Evolutionary conservation across 2,113 vertebrate species (phyloP), one percentile per base, ranked within the genome.

Genomic region (Megalops atlanticus): DNA sequence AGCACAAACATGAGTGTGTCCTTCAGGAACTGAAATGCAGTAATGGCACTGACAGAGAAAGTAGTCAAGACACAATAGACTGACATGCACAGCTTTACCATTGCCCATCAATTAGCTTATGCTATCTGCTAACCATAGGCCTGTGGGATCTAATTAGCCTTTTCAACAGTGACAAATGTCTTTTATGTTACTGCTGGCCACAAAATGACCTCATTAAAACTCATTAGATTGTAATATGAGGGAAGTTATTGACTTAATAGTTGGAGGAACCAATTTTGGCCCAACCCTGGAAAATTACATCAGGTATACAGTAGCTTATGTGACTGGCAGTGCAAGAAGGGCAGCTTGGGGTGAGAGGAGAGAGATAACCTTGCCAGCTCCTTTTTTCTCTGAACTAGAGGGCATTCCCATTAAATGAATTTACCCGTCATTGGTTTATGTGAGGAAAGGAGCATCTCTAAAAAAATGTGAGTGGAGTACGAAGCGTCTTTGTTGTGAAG

Each of bases 171-270:
- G 82, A 85, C 81, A 80, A 84, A 85, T 85, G 82, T 49, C 47
- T 84, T 85, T 84, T 84, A 73, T 80, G 71, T 80, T 80, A 81
- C 74, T 39, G 11, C 81, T 77, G 86, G 85, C 86, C 88, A 88
- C 87, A 86, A 88, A 88, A 91, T 88, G 78, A 84, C 84, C 86
- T 91, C 89, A 90, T 94, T 93, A 91, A 31, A 85, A 84, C 81
- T 88, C 87, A 90, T 93, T 93, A 91, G 89, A 91, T 82, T 79
- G 84, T 88, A 91, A 92, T 93, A 91, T 91, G 89, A 92, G 87
- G 81, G 89, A 87, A 91, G 86, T 87, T 92, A 91, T 93, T 91
- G 90, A 92, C 85, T 88, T 87, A 92, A 93, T 93, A 84, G 43
- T 80, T 84, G 86, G 86, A 89, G 89, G 86, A 90, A 87, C 88